These are phyloP conservation scores for Hirtodrosophila histrioides DNA, from an alignment of 2,888 invertebrate species.

Conservation along the genomic window DNA sequence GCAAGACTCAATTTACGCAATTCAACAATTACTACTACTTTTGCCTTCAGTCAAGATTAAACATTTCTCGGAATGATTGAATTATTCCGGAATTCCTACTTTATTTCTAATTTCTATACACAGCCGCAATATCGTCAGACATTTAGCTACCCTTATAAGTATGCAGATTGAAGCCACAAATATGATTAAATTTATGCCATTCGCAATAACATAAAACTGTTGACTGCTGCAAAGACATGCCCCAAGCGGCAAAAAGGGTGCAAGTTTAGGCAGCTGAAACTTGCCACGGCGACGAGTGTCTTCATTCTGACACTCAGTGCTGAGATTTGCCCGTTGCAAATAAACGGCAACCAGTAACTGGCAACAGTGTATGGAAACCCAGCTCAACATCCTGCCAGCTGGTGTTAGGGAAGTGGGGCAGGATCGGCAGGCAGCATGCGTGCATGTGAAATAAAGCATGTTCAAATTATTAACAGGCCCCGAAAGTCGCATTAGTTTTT, in stretches of 20 bases:
- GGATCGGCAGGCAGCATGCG: constrained; percentile 14
- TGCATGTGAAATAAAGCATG: constrained; percentile 75
- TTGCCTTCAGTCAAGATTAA: not conserved
- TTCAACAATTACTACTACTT: not conserved
- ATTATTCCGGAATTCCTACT: no score
- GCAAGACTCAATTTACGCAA: not conserved
- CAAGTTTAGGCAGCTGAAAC: constrained; percentile 33
- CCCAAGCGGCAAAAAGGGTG: constrained; percentile 40
- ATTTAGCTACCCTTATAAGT: constrained; percentile 6
- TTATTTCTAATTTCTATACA: not conserved
- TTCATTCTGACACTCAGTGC: constrained; percentile 39
- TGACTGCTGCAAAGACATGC: constrained; percentile 48
- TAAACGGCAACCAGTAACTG: constrained; percentile 11
- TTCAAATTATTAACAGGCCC: constrained; percentile 72
- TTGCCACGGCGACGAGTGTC: constrained; percentile 23
- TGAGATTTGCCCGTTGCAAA: constrained; percentile 43
- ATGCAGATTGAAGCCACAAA: constrained; percentile 45
- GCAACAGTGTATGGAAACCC: constrained; percentile 18
- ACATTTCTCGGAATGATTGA: not conserved
- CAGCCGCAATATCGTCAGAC: constrained; percentile 1
- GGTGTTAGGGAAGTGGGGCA: not conserved
- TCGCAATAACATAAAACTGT: constrained; percentile 57
- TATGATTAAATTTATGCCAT: constrained; percentile 69
- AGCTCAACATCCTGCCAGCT: constrained; percentile 15
- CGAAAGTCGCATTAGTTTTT: constrained; percentile 70